Conservation (phyloP, 2,797 vertebrate genomes). For the Urophycis tenuis region DNA sequence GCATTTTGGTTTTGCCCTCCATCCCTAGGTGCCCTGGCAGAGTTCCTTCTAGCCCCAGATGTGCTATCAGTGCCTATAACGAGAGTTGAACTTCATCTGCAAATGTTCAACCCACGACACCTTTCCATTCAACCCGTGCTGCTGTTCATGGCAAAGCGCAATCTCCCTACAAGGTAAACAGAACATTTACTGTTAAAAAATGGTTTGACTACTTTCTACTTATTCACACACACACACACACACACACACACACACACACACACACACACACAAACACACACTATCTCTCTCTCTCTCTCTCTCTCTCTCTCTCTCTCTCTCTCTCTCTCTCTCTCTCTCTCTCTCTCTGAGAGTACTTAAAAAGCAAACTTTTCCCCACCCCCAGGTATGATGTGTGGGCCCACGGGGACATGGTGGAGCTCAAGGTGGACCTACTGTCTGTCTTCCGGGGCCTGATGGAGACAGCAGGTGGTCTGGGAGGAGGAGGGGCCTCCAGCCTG, state of each 20-base stretch:
- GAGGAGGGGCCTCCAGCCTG: constrained; percentile 36
- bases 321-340: neutral
- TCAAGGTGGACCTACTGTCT: constrained; percentile 70
- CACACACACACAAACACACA: neutral
- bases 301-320: neutral
- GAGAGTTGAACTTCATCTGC: constrained; percentile 71
- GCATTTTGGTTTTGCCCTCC: neutral
- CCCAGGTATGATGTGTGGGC: constrained; percentile 61
- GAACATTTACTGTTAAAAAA: neutral
- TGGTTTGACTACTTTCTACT: neutral
- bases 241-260: neutral
- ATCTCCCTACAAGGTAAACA: constrained; percentile 64
- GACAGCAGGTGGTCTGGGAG: constrained; percentile 38
- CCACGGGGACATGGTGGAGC: constrained; percentile 52
- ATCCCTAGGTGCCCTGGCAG: constrained; percentile 56
- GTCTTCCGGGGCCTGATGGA: constrained; percentile 67
- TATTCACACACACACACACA: neutral
- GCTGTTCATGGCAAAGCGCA: constrained; percentile 57
- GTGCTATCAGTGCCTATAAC: constrained; percentile 51
- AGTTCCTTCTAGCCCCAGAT: constrained; percentile 68
- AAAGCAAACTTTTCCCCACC: neutral
- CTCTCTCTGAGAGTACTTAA: neutral
- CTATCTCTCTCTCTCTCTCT: neutral
- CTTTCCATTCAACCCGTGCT: constrained; percentile 65
- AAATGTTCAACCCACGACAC: constrained; percentile 64